phyloP scores from a whole-genome alignment of 2,888 invertebrate species.

The Brachyptera putata region DNA sequence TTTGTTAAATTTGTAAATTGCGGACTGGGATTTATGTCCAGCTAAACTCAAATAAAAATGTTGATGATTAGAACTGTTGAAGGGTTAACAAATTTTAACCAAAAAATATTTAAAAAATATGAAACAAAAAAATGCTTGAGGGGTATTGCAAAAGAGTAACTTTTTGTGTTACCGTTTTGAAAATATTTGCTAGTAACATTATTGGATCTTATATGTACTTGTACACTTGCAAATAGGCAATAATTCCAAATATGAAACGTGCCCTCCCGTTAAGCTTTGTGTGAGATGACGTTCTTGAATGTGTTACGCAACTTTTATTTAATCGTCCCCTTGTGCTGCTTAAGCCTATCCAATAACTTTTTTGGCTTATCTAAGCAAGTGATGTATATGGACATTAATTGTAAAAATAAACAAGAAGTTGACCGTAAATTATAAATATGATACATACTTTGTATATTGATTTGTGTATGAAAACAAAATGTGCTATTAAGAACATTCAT shows the following conservation, averaged over 20 bases:
- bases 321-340: not conserved
- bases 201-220: not conserved
- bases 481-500: no score
- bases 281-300: no score
- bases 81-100: slow-evolving; percentile 36
- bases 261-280: no score
- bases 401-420: no score
- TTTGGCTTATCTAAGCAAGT: no score
- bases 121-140: not conserved
- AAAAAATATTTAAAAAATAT: slow-evolving; percentile 17
- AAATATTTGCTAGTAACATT: slow-evolving; percentile 1
- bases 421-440: no score
- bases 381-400: no score
- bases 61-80: slow-evolving; percentile 21
- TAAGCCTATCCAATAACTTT: no score
- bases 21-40: slow-evolving; percentile 37
- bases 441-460: no score
- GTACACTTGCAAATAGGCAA: not conserved
- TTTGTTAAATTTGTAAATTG: slow-evolving; percentile 31
- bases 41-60: slow-evolving; percentile 22
- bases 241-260: not conserved
- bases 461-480: no score
- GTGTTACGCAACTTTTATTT: not conserved
- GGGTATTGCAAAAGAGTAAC: not conserved
- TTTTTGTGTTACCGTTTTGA: no score